These are phyloP conservation scores for Germaria angustata DNA, from an alignment of 2,888 invertebrate genomes.

Conservation along the genomic window DNA sequence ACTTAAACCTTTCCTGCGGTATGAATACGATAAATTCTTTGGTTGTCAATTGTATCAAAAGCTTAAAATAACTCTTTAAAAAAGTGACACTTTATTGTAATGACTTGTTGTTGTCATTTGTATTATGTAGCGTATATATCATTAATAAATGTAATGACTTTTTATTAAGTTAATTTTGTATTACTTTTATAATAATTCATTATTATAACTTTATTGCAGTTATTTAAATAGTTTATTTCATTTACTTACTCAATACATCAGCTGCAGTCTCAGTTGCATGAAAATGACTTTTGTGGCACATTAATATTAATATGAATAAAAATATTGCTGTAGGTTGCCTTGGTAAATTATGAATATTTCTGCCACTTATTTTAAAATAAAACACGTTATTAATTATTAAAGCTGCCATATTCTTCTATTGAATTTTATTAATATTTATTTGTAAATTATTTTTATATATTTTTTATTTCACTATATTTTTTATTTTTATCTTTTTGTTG, in stretches of 20 bases:
- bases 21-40: too few relatives aligned
- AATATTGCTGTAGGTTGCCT: constrained; percentile 67
- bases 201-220: neutral
- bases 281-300: constrained; percentile 75
- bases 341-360: constrained; percentile 47
- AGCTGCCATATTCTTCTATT: constrained; percentile 41
- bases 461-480: constrained; percentile 2
- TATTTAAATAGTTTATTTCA: neutral
- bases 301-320: constrained; percentile 71
- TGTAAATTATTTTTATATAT: neutral
- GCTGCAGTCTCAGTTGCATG: constrained; percentile 75
- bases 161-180: neutral
- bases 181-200: neutral
- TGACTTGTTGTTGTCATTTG: too few relatives aligned
- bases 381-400: constrained; percentile 52
- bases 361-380: constrained; percentile 48
- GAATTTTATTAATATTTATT: constrained; percentile 5
- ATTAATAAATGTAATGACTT: too few relatives aligned
- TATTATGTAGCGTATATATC: too few relatives aligned
- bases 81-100: too few relatives aligned
- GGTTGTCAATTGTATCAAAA: too few relatives aligned
- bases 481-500: neutral
- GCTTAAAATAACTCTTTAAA: too few relatives aligned
- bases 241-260: constrained; percentile 77
- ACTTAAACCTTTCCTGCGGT: too few relatives aligned